These are phyloP conservation scores for Ophion obscuratus DNA, from an alignment of 2,888 invertebrate genomes.

Conservation along the genomic window DNA sequence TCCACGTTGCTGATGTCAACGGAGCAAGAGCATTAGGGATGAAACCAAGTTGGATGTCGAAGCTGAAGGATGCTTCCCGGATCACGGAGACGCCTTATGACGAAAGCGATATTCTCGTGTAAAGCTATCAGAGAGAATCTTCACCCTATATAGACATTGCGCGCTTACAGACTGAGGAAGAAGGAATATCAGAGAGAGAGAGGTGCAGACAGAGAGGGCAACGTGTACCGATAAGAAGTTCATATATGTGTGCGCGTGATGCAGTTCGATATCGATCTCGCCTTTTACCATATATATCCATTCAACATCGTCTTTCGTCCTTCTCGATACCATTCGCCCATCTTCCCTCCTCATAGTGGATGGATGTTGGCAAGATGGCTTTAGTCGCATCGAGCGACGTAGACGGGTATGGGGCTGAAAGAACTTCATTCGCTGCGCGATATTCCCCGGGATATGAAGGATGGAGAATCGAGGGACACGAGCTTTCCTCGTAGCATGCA, in stretches of 20 bases:
- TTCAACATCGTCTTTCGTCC: background rate
- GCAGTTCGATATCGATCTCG: conserved; percentile 38
- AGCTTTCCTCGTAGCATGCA: background rate
- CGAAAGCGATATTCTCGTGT: conserved; percentile 21
- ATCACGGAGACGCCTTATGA: conserved; percentile 21
- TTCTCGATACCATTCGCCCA: background rate
- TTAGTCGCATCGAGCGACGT: conserved; percentile 23
- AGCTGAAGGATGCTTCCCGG: conserved; percentile 19
- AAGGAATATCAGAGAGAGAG: background rate
- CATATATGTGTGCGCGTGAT: background rate
- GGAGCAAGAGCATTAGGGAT: conserved; percentile 26
- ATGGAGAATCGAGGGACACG: background rate
- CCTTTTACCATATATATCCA: conserved; percentile 18
- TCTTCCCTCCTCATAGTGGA: conserved; percentile 22
- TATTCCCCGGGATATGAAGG: background rate
- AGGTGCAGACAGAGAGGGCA: background rate
- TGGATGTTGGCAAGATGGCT: conserved; percentile 47
- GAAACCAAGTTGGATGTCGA: background rate
- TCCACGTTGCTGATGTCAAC: conserved; percentile 59
- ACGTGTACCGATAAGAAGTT: background rate
- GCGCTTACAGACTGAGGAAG: background rate
- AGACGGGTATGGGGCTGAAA: conserved; percentile 9
- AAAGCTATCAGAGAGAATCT: conserved; percentile 30
- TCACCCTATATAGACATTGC: background rate
- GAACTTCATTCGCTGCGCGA: conserved; percentile 12